These are phyloP conservation scores for Cinara cedri DNA, from an alignment of 2,888 invertebrate species.

Conservation along the genomic window DNA sequence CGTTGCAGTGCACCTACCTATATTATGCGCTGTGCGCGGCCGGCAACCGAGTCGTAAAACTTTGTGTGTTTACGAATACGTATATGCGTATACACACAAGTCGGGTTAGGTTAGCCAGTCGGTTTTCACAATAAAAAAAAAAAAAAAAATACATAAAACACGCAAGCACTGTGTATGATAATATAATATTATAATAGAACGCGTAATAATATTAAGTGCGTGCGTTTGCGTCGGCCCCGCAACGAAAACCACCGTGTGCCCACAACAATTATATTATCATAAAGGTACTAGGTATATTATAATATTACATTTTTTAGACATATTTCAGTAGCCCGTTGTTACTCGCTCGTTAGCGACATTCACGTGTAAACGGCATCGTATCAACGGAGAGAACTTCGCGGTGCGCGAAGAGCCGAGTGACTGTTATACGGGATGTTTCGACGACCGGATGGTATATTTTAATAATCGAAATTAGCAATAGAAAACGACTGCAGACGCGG, in stretches of 20 bases:
- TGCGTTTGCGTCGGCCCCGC: not conserved
- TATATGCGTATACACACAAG: not conserved
- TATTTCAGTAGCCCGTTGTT: no score
- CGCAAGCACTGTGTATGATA: not conserved
- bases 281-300: not conserved
- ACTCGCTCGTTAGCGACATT: no score
- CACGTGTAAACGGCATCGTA: no score
- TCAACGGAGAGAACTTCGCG: no score
- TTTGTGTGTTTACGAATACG: not conserved
- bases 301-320: not conserved
- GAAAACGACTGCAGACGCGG: no score
- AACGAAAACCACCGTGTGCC: not conserved
- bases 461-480: no score
- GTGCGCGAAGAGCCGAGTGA: no score
- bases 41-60: constrained; percentile 34
- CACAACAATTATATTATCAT: not conserved
- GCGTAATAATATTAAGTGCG: not conserved
- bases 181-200: not conserved
- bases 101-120: not conserved
- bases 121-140: constrained; percentile 33
- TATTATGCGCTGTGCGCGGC: no score
- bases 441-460: no score
- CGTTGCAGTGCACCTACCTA: no score
- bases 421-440: no score
- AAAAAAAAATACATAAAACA: constrained; percentile 34